Conservation (phyloP, 2,113 vertebrate species). For the Grammomys dolichurus region DNA sequence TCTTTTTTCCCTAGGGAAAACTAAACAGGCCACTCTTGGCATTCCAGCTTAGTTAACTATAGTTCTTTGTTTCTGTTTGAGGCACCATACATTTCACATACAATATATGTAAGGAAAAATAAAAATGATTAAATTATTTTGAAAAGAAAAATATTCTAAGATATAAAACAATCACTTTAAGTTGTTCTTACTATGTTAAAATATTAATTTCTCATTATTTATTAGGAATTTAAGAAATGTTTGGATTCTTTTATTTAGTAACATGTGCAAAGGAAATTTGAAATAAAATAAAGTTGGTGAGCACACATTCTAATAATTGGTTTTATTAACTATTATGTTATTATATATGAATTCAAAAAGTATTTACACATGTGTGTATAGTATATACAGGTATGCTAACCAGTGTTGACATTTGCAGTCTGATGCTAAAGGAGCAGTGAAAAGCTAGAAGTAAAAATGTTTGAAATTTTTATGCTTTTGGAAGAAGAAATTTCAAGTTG, state of each 20-base stretch:
- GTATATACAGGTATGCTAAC: neutral
- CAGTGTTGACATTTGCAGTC: neutral
- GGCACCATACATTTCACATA: neutral
- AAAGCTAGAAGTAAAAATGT: neutral
- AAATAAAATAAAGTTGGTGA: conserved; percentile 7
- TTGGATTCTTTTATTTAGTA: conserved; percentile 45
- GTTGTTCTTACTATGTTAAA: neutral
- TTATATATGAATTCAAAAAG: conserved; percentile 30
- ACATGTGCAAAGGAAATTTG: neutral
- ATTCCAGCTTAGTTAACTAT: neutral
- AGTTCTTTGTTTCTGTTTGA: neutral
- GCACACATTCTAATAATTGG: neutral
- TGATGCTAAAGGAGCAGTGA: neutral
- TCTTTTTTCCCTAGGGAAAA: neutral
- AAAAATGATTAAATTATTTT: conserved; percentile 18
- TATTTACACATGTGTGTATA: neutral
- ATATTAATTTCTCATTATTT: neutral
- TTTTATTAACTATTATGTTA: neutral
- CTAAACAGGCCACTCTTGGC: neutral
- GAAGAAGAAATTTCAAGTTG: neutral
- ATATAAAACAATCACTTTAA: neutral
- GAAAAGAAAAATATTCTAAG: neutral
- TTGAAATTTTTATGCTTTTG: neutral
- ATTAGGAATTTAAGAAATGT: neutral
- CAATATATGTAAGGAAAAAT: neutral